Base-by-base conservation (phyloP, 2,797 vertebrate species). In the Urophycis tenuis region DNA sequence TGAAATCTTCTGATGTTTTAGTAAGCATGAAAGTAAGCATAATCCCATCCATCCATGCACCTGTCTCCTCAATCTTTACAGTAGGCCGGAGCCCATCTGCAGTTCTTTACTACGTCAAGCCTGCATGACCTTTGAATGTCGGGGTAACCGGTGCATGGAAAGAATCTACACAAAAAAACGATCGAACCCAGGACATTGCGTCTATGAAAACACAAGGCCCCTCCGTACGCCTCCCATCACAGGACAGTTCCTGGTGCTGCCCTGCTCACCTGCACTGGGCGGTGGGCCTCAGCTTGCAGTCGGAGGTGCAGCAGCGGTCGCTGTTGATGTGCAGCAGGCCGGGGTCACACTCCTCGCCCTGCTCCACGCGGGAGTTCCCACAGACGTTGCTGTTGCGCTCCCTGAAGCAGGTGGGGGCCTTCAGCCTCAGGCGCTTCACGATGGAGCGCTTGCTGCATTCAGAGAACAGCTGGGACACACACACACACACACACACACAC, bases 331-430 rank as follows among this genome's bases (percentile, higher is more conserved):
- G 89, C 84, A 98, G 83, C 78, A 98, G 93, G 3, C 97, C 97
- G 0, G 96, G 96, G 81, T 99, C 97, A 0, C 97, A 99, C 71
- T 98, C 93, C 81, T 99, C 97, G 0, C 95, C 96, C 69, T 93
- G 94, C 69, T 99, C 97, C 88, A 99, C 97, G 30, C 97, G 90
- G 0, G 96, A 98, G 91, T 99, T 99, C 7, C 97, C 95, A 19
- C 97, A 99, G 74, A 98, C 96, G 74, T 96, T 96, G 79, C 94
- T 94, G 91, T 95, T 98, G 78, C 96, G 93, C 84, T 94, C 93
- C 74, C 91, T 93, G 87, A 99, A 99, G 87, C 97, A 99, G 67
- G 93, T 88, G 17, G 92, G 87, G 0, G 96, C 94, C 86, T 97
- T 98, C 49, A 88, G 87, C 81, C 91, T 90, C 84, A 99, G 94